Conservation (phyloP, 2,797 vertebrate genomes). For the Sebastes steindachneri region DNA sequence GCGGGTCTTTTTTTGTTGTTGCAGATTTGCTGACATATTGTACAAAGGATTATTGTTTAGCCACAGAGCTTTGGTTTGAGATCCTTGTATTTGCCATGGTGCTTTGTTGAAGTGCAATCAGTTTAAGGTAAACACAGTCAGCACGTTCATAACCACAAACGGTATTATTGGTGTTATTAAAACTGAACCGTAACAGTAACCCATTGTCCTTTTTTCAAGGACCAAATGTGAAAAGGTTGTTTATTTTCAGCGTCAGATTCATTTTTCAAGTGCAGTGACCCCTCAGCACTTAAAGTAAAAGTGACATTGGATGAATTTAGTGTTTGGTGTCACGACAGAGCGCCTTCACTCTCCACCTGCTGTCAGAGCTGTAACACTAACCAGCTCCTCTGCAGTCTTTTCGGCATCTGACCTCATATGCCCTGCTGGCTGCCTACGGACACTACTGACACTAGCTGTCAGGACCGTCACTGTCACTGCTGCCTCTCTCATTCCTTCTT, state of each 20-base stretch:
- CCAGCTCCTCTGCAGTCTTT: neutral
- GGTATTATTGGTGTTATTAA: neutral
- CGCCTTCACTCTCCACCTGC: neutral
- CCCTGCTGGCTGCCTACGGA: conserved; percentile 1
- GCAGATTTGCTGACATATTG: neutral
- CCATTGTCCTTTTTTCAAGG: neutral
- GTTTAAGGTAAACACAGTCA: conserved; percentile 8
- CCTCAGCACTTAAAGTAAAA: neutral
- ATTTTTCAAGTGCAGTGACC: neutral
- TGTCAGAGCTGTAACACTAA: conserved; percentile 1
- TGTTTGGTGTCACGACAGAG: neutral
- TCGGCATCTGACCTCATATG: conserved; percentile 11
- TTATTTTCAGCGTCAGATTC: neutral
- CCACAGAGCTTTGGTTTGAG: conserved; percentile 1
- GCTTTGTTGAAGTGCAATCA: neutral
- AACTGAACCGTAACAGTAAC: neutral
- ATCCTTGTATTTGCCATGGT: neutral
- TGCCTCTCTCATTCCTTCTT: neutral
- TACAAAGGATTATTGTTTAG: neutral
- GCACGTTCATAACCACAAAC: neutral
- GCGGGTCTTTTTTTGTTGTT: neutral
- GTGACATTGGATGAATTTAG: neutral
- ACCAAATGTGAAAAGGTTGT: neutral
- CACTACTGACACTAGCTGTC: conserved; percentile 3
- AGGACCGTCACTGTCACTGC: neutral